Evolutionary conservation across 1,140 invertebrate species (phyloP), one percentile per base, ranked within the genome.

Genomic region (Diabrotica virgifera): DNA sequence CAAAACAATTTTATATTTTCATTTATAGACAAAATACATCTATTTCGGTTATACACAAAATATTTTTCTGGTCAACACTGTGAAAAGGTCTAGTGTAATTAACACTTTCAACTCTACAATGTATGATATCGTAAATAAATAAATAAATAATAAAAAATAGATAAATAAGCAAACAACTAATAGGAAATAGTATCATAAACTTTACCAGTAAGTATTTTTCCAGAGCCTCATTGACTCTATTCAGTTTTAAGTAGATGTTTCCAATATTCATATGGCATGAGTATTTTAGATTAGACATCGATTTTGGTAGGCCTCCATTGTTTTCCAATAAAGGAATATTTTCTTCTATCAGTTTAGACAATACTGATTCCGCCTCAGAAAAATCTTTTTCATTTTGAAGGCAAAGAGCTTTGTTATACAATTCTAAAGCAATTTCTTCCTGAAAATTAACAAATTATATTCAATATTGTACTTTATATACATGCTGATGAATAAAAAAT

Each of bases 231-330:
- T 84, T 73, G 55, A 83, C 80, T 56, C 88, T 81, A 10, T 80
- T 78, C 54, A 80, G 76, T 10, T 84, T 76, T 5, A 82, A 72
- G 36, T 85, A 80, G 59, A 90, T 85, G 5, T 78, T 82, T 0
- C 84, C 90, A 46, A 92, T 81, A 77, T 92, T 92, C 69, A 90
- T 86, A 67, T 84, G 85, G 68, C 89, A 88, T 8, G 89, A 89
- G 78, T 90, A 92, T 72, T 89, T 86, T 14, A 92, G 79, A 2
- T 85, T 85, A 7, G 83, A 76, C 77, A 86, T 75, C 58, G 76
- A 78, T 66, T 78, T 78, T 7, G 78, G 77, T 9, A 79, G 59
- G 7, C 76, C 77, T 46, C 77, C 77, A 67, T 78, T 75, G 66
- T 71, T 72, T 72, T 78, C 77, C n/a, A 79, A 59, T 62, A 74